Base-by-base conservation (phyloP, 1,140 invertebrate species). In the Ditylenchus dipsaci region DNA sequence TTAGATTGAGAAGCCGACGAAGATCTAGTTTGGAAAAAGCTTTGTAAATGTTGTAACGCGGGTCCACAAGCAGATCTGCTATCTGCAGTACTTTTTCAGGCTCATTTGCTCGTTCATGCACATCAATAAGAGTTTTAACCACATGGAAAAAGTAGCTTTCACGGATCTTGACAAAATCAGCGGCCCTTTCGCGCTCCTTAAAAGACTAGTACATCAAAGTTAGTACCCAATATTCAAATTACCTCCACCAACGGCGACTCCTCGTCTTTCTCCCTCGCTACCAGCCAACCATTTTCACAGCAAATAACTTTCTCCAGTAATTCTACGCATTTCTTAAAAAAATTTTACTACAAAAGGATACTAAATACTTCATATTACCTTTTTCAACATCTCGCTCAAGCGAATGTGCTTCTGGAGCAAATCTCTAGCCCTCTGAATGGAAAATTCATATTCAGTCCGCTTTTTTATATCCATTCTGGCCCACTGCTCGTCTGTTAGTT, bases 401-500 rank as follows among this genome's bases (percentile, higher is more conserved):
- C 69, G 71, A 38, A 67, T 56, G 27, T 71, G 70, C 21, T 71
- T 71, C 27, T 78, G 75, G 15, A 78, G 58, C 21, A 33, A 53
- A n/a, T 78, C 69, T 27, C 43, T 56, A n/a, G 73, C 75, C 33
- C 71, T 53, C 42, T 78, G 43, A 1, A 75, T 45, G 17, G 74
- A 49, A n/a, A 75, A 47, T 49, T 77, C 74, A 42, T 77, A 75
- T 30, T 75, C 73, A 9, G 74, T 64, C 21, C 73, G 58, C 11
- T 75, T 38, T 23, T 62, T 57, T 19, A 75, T 71, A 33, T 75
- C 71, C 70, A 75, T 53, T 33, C 69, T 9, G 1, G 73, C 73
- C 73, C 73, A 75, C 21, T 76, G 73, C 8, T 75, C 73, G 43
- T 75, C 73, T 17, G 64, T 67, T 0, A 75, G 56, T 27, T 75